Conservation (phyloP, 1,140 invertebrate species). For the Nebria ingens region DNA sequence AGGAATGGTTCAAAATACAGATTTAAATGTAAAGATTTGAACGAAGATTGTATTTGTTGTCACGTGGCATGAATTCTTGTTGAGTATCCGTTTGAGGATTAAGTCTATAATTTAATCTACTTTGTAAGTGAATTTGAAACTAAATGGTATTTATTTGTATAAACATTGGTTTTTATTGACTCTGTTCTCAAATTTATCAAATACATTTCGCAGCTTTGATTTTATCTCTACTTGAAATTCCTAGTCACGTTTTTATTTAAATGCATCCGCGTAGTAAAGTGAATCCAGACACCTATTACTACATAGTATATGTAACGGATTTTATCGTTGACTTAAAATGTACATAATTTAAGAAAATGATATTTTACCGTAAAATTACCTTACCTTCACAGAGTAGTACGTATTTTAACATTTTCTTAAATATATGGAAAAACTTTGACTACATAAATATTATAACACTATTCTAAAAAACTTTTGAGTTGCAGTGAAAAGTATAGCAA, state of each 20-base stretch:
- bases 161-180: no score
- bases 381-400: no score
- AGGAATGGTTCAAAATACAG: no score
- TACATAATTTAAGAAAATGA: background rate
- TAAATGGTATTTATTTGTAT: no score
- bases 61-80: no score
- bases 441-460: background rate
- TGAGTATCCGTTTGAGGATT: no score
- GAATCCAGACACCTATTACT: background rate
- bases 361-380: background rate
- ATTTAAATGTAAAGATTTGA: no score
- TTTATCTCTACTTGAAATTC: background rate
- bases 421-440: background rate
- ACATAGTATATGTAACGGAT: background rate
- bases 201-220: background rate
- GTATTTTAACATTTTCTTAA: background rate
- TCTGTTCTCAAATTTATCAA: background rate
- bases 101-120: no score
- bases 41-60: no score
- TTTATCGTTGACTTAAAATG: background rate
- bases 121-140: no score
- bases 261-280: background rate
- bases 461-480: no score
- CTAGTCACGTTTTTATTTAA: conserved; percentile 7
- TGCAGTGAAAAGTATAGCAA: no score